Conservation (phyloP, 2,797 vertebrate species). For the Agapornis canus region DNA sequence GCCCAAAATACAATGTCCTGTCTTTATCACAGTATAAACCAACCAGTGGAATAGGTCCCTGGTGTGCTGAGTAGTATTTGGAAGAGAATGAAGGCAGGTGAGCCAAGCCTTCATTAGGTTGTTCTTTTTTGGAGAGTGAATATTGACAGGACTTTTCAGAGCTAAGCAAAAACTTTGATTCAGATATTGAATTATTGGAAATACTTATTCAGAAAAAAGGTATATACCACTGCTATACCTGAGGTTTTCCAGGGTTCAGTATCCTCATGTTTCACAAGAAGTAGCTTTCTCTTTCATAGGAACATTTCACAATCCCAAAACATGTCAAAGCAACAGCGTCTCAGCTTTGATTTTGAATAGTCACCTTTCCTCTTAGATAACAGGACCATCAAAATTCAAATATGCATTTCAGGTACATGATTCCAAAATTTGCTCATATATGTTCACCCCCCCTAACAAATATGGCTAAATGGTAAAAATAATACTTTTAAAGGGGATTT, state of each 20-base stretch:
- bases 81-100: neutral
- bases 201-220: neutral
- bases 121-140: neutral
- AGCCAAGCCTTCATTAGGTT: neutral
- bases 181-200: neutral
- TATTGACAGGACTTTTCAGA: neutral
- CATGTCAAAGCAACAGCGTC: neutral
- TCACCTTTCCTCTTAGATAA: neutral
- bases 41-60: neutral
- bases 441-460: neutral
- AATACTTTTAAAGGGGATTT: neutral
- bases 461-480: neutral
- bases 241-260: neutral
- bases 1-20: neutral
- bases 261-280: neutral
- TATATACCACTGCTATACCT: neutral
- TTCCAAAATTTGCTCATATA: neutral
- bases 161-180: neutral
- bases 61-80: neutral
- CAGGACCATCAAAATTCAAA: neutral
- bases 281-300: neutral
- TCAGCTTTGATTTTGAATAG: neutral
- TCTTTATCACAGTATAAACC: neutral
- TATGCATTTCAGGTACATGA: neutral
- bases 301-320: neutral